Evolutionary conservation across 2,797 vertebrate species (phyloP).

Genomic region (Chaetophractus vellerosus): DNA sequence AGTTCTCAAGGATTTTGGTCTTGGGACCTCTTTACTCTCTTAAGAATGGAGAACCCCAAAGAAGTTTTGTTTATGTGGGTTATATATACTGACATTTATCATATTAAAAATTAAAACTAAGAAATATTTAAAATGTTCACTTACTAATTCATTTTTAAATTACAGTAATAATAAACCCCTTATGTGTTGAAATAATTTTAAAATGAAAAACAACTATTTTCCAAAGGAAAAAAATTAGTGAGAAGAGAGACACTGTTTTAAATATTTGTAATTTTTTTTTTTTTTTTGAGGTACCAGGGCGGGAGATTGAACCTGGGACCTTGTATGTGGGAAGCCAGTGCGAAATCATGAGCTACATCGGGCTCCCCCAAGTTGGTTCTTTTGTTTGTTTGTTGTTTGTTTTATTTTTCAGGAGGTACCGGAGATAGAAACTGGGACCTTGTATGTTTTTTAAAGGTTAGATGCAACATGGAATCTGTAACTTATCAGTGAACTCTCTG

Average conservation of each 20-base stretch:
- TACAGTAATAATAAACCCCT: neutral
- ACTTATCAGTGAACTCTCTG: neutral
- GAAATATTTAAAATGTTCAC: neutral
- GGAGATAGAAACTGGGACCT: too few relatives aligned
- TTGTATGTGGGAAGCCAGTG: too few relatives aligned
- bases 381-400: too few relatives aligned
- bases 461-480: neutral
- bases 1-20: neutral
- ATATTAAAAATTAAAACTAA: neutral
- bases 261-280: neutral
- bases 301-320: too few relatives aligned
- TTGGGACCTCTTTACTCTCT: neutral
- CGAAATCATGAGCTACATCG: too few relatives aligned
- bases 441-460: neutral
- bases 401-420: too few relatives aligned
- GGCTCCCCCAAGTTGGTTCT: too few relatives aligned
- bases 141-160: constrained; percentile 57
- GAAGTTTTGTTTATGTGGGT: neutral
- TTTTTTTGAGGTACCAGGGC: too few relatives aligned
- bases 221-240: neutral
- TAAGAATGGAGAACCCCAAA: neutral
- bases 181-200: constrained; percentile 14
- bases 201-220: constrained; percentile 8
- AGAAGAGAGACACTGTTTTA: neutral
- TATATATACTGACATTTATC: neutral